Percentiles rank a stretch among this genome's conserved stretches.
Conservation (phyloP, 2,888 invertebrate species). For the Malthinus flaveolus region DNA sequence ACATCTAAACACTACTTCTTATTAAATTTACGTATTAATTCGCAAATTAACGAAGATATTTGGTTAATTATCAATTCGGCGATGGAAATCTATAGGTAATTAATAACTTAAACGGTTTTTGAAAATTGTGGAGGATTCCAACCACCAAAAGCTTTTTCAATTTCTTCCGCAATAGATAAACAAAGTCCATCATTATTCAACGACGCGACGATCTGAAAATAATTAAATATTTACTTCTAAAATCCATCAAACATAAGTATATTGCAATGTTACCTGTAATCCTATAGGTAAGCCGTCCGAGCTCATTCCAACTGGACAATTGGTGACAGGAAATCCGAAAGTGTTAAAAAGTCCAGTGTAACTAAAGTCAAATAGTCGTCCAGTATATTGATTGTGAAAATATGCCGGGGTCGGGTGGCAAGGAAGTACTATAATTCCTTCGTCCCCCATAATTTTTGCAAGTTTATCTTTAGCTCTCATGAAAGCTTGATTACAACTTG, state of each 20-base stretch:
- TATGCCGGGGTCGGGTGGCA: slow-evolving; percentile 68
- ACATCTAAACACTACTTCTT: no score
- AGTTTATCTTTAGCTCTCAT: slow-evolving; percentile 36
- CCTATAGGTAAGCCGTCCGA: slow-evolving; percentile 75
- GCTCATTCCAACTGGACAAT: slow-evolving; percentile 79
- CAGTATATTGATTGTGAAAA: slow-evolving; percentile 68
- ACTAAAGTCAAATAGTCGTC: slow-evolving; percentile 71
- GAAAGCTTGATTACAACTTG: background rate
- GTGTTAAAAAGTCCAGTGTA: slow-evolving; percentile 83
- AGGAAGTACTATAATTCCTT: slow-evolving; percentile 73
- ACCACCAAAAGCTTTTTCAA: slow-evolving; percentile 82
- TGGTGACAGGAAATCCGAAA: slow-evolving; percentile 81
- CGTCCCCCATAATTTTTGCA: slow-evolving; percentile 64
- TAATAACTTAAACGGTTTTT: background rate
- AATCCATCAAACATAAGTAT: no score
- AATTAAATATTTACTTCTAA: background rate
- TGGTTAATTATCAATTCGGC: no score
- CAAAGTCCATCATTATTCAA: slow-evolving; percentile 75
- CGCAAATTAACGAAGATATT: no score
- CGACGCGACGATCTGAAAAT: slow-evolving; percentile 59
- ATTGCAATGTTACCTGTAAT: slow-evolving; percentile 56
- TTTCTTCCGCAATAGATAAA: slow-evolving; percentile 78
- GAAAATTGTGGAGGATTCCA: slow-evolving; percentile 67
- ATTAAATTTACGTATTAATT: no score
- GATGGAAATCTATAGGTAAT: no score